Percentiles rank a stretch among this genome's conserved stretches.
These are phyloP conservation scores for Anoncus sp. DNA, from an alignment of 2,888 invertebrate genomes.

Conservation along the genomic window DNA sequence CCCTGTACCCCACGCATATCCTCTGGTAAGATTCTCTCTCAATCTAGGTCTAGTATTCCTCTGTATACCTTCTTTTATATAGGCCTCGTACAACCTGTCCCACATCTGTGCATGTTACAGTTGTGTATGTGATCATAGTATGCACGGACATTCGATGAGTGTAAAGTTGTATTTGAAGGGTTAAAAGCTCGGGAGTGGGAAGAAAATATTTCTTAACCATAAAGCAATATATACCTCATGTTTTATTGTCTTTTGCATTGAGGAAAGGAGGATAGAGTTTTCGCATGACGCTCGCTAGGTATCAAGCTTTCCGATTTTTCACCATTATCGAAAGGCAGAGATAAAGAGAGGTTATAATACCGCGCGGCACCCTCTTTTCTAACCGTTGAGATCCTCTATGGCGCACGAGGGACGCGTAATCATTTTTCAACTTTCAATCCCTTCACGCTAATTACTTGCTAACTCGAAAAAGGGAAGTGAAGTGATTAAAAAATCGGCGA, in stretches of 20 bases:
- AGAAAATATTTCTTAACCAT: conserved; percentile 34
- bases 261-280: conserved; percentile 70
- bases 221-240: too few species aligned
- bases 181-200: conserved; percentile 2
- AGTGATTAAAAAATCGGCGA: conserved; percentile 72
- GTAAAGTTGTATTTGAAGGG: too few species aligned
- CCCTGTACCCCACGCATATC: conserved; percentile 70
- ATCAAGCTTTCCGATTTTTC: too few species aligned
- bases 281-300: conserved; percentile 65
- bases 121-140: too few species aligned
- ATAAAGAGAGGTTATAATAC: background rate
- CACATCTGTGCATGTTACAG: background rate
- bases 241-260: conserved; percentile 65
- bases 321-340: background rate
- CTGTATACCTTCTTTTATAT: background rate
- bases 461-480: conserved; percentile 68
- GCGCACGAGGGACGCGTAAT: conserved; percentile 69
- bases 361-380: conserved; percentile 39
- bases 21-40: conserved; percentile 56
- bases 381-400: conserved; percentile 66
- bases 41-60: too few species aligned
- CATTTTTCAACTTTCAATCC: conserved; percentile 76
- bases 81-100: background rate
- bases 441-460: conserved; percentile 74
- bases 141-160: too few species aligned